Base-by-base conservation (phyloP, 2,888 invertebrate genomes). In the Anoncus sp. region DNA sequence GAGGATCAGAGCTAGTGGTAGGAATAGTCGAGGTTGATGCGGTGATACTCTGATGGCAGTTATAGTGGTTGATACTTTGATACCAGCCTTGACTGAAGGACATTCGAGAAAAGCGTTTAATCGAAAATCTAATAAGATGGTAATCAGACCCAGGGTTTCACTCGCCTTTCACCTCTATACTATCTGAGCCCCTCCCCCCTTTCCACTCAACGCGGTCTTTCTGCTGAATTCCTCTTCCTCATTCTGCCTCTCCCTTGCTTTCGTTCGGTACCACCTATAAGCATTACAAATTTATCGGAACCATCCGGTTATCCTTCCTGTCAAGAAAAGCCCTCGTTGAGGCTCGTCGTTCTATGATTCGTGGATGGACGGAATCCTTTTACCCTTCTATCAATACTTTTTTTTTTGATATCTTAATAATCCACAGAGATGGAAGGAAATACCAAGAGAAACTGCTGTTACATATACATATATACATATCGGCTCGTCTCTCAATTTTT, bases 61-160 rank as follows among this genome's bases (percentile, higher is more conserved):
- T 38, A 12, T 38, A 2, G 38, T 45, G 53, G 43, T 45, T 62
- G 47, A 75, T 53, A 45, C 35, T 22, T 55, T 43, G 43, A 67
- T 53, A 38, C 35, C 35, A 63, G 45, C 22, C 24, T 55, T 18
- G 35, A 45, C 24, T 35, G 70, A 47, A 60, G 51, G 57, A 67
- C 18, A 65, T 63, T 63, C 70, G 65, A 62, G 71, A 70, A 74
- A 74, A 53, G 67, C 81, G 77, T 84, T 81, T 87, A 87, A 86
- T 86, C 85, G 85, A 85, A 87, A 87, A 86, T 82, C 84, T 89
- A 89, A 89, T 88, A 87, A 84, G 85, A 88, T 88, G 86, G 87
- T 89, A 89, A 89, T 89, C 86, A 86, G 85, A 57, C 63, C 65
- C 40, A 51, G 76, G 79, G 71, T 67, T 79, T 59, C 77, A 80